Evolutionary conservation across 2,113 vertebrate species (phyloP).

Genomic region (Eclectus roratus): DNA sequence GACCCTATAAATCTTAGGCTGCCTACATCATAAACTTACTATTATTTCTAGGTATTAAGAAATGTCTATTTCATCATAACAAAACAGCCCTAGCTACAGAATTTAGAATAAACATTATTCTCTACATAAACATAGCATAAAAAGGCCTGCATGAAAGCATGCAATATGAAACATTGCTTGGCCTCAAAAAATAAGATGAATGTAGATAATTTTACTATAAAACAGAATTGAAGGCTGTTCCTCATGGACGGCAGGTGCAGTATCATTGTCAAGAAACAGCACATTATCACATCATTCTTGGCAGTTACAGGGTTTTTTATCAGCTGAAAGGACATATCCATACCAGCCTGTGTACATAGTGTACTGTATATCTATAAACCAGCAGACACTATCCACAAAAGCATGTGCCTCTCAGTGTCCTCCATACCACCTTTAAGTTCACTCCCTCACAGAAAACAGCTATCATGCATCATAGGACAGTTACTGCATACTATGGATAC

Average conservation of each 20-base stretch:
- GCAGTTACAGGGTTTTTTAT: neutral
- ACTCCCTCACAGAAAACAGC: neutral
- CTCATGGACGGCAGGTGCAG: neutral
- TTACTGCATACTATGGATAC: neutral
- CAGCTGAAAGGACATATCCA: neutral
- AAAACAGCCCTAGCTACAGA: neutral
- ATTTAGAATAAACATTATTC: constrained; percentile 9
- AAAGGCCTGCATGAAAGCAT: neutral
- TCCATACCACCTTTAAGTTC: neutral
- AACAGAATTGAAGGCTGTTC: neutral
- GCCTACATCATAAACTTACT: neutral
- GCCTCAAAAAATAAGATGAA: neutral
- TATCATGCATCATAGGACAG: neutral
- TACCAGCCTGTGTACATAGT: neutral
- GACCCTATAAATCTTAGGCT: neutral
- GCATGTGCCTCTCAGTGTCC: neutral
- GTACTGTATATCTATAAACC: neutral
- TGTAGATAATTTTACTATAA: neutral
- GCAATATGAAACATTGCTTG: neutral
- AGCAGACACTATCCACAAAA: neutral
- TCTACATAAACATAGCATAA: neutral
- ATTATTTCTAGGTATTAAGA: constrained; percentile 26
- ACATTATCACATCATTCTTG: neutral
- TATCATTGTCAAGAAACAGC: neutral
- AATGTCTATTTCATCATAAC: neutral